A percentile compares a stretch with the other conserved stretches of the same genome.
These are phyloP conservation scores for Stegana nigrithorax DNA, from an alignment of 2,888 invertebrate species.

Conservation along the genomic window DNA sequence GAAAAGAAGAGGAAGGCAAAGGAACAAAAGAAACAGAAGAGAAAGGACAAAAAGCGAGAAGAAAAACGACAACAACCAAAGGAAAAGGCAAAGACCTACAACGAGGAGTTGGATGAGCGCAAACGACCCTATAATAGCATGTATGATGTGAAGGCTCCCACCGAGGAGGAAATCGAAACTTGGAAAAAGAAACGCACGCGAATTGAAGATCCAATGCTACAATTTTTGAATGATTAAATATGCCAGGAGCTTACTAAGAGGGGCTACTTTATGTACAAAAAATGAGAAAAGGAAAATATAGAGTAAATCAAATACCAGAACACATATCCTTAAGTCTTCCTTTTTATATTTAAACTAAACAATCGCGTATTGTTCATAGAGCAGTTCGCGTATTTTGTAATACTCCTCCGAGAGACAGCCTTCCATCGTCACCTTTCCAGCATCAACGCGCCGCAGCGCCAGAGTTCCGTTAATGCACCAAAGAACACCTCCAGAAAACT, in stretches of 20 bases:
- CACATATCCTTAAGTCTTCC: not conserved
- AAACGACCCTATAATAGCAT: slow-evolving; percentile 95
- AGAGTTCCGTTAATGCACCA: slow-evolving; percentile 94
- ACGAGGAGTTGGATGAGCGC: slow-evolving; percentile 82
- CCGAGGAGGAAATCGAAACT: slow-evolving; percentile 93
- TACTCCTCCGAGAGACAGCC: slow-evolving; percentile 95
- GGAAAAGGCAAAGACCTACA: slow-evolving; percentile 34
- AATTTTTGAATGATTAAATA: slow-evolving; percentile 70
- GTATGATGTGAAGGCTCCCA: slow-evolving; percentile 84
- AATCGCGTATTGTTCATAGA: slow-evolving; percentile 98
- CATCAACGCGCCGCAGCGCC: slow-evolving; percentile 89
- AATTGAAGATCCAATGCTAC: slow-evolving; percentile 94
- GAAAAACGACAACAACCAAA: slow-evolving; percentile 18
- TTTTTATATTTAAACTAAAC: slow-evolving; percentile 72
- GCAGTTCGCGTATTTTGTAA: slow-evolving; percentile 88
- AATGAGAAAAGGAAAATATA: not conserved
- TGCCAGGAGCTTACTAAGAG: not conserved
- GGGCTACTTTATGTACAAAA: not conserved
- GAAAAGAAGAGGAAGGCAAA: slow-evolving; percentile 63
- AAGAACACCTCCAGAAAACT: slow-evolving; percentile 91
- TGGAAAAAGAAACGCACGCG: slow-evolving; percentile 87
- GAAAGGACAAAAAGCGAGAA: slow-evolving; percentile 43
- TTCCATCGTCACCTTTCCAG: slow-evolving; percentile 92
- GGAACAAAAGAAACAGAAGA: slow-evolving; percentile 62
- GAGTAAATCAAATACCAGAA: not conserved